Percentiles rank a stretch among this genome's conserved stretches.
phyloP scores from a whole-genome alignment of 2,113 vertebrate genomes.

The Lophura nycthemera region DNA sequence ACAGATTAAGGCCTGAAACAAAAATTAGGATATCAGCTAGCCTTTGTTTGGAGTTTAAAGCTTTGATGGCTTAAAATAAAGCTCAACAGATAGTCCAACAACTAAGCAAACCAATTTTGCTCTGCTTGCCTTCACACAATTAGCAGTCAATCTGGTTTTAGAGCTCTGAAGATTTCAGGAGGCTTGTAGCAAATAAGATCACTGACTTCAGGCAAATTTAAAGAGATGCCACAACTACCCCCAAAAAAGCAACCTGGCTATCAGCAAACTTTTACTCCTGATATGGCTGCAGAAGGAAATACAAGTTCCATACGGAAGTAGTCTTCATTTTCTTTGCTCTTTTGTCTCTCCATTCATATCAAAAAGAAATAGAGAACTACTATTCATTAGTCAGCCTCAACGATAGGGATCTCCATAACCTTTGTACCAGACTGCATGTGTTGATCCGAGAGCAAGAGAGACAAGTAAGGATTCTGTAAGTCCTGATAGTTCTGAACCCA shows the following conservation, averaged over 20 bases:
- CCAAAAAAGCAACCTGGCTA: background rate
- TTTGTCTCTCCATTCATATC: background rate
- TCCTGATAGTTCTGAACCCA: background rate
- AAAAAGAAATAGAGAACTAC: background rate
- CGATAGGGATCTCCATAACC: background rate
- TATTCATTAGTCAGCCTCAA: background rate
- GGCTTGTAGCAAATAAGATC: background rate
- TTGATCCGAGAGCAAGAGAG: background rate
- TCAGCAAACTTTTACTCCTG: background rate
- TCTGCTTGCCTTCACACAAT: constrained; percentile 30
- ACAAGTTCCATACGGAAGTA: background rate
- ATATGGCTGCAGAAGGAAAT: background rate
- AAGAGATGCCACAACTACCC: background rate
- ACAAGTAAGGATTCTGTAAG: background rate
- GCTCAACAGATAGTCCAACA: constrained; percentile 44
- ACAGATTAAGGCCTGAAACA: constrained; percentile 54
- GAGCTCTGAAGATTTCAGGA: background rate
- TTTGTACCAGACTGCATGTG: background rate
- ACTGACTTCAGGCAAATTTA: background rate
- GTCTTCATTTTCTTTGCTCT: background rate
- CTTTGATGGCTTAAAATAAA: constrained; percentile 61
- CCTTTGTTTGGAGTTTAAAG: constrained; percentile 59
- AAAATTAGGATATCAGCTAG: constrained; percentile 49
- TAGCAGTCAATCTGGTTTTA: background rate
- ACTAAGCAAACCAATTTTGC: constrained; percentile 33